Evolutionary conservation across 2,797 vertebrate species (phyloP).

Genomic region (Chanos chanos): DNA sequence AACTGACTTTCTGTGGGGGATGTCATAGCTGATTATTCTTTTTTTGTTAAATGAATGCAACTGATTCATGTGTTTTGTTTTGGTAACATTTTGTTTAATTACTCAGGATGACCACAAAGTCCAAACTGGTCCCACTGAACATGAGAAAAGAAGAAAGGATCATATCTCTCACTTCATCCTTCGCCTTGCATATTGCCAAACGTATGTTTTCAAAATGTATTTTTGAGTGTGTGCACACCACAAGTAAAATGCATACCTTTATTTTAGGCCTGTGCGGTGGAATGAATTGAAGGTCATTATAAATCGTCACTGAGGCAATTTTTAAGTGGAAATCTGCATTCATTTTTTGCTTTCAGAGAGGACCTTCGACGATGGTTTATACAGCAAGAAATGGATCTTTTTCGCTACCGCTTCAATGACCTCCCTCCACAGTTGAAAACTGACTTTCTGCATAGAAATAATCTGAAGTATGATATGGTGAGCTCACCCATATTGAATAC

Average conservation of each 20-base stretch:
- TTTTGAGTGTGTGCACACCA: background rate
- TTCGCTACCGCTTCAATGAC: slow-evolving; percentile 80
- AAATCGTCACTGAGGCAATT: background rate
- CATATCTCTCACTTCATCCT: slow-evolving; percentile 97
- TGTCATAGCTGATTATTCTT: background rate
- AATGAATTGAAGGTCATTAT: too few relatives aligned
- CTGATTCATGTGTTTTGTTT: background rate
- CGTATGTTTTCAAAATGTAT: slow-evolving; percentile 73
- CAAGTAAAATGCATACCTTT: too few relatives aligned
- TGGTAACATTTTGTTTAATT: background rate
- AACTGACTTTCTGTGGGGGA: background rate
- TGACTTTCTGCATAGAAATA: slow-evolving; percentile 81
- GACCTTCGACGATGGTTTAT: slow-evolving; percentile 97
- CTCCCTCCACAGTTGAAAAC: slow-evolving; percentile 66
- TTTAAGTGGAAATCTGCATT: too few relatives aligned
- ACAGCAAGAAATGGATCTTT: slow-evolving; percentile 96
- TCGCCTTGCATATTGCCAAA: slow-evolving; percentile 95
- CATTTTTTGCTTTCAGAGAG: slow-evolving; percentile 73
- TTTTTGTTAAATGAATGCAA: background rate
- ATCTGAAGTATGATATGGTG: slow-evolving; percentile 85
- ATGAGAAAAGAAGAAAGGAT: slow-evolving; percentile 86
- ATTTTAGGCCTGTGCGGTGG: too few relatives aligned
- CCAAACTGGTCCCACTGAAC: slow-evolving; percentile 57
- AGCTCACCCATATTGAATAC: slow-evolving; percentile 48
- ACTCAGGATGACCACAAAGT: slow-evolving; percentile 61